Evolutionary conservation across 2,888 invertebrate genomes (phyloP).

Genomic region (Parelbella ahira): DNA sequence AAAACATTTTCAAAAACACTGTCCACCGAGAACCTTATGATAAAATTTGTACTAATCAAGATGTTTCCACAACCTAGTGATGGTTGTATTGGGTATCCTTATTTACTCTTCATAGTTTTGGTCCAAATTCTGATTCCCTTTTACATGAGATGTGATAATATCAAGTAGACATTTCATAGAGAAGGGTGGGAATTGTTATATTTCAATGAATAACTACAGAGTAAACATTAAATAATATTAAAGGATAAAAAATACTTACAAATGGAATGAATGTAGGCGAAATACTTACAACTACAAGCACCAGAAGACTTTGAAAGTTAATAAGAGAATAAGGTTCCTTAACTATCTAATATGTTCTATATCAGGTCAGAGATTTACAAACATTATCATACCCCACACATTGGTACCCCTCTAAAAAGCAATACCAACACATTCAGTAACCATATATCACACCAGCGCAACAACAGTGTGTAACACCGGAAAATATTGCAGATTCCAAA

Average conservation of each 20-base stretch:
- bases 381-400: conserved; percentile 12
- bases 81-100: not conserved
- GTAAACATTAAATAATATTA: conserved; percentile 23
- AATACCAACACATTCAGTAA: conserved; percentile 1
- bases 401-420: conserved; percentile 4
- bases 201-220: too few species aligned
- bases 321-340: conserved; percentile 42
- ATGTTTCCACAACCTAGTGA: conserved; percentile 3
- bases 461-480: conserved; percentile 36
- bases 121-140: conserved; percentile 12
- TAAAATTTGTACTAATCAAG: conserved; percentile 20
- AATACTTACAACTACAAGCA: conserved; percentile 72
- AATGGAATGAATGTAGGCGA: conserved; percentile 65
- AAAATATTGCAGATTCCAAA: conserved; percentile 77
- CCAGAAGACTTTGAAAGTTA: conserved; percentile 64
- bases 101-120: not conserved
- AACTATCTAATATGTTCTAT: conserved; percentile 31
- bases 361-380: conserved; percentile 23
- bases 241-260: conserved; percentile 52
- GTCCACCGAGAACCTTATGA: not conserved
- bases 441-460: conserved; percentile 12
- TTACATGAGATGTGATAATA: conserved; percentile 2
- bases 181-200: too few species aligned
- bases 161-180: too few species aligned
- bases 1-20: conserved; percentile 4